Evolutionary conservation across 2,888 invertebrate genomes (phyloP), one percentile per base, ranked within the genome.

Genomic region (Lottia gigantea): DNA sequence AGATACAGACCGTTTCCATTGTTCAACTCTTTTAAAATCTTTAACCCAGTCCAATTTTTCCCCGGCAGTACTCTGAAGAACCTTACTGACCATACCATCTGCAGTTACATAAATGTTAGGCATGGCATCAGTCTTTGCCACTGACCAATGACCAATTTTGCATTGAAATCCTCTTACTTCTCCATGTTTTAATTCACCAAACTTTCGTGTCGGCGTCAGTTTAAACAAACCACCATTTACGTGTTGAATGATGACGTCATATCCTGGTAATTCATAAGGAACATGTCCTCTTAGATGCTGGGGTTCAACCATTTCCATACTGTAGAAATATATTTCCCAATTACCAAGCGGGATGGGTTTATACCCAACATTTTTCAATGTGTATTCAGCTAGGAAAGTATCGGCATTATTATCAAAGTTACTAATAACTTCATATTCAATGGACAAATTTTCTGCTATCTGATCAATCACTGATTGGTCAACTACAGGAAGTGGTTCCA

Each of bases 291-390:
- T 75, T 46, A 70, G 71, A 55, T 65, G 40, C 16, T 31, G 63
- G 7, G 71, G 71, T 61, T 64, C 65, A 61, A 70, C 63, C 69
- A 72, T 66, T 23, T 64, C 49, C 26, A 75, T 72, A 66, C 75
- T 75, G 70, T 78, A 78, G 40, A 83, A 80, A 64, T 82, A 82
- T 14, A 85, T 75, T n/a, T 71, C 77, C 85, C 84, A 85, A 64
- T 76, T 77, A 16, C 81, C 82, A 2, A 68, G 62, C 7, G 68
- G 62, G 1, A 85, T 70, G 1, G 72, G 31, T 8, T 49, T 45
- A n/a, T 62, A 49, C 8, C 82, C 81, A 2, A 46, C 71, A 67
- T 85, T 84, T 55, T 63, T 73, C 11, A 82, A 67, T 3, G 26
- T 65, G 40, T 78, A 23, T 6, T 49, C 67, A 23, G 74, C 78